Evolutionary conservation across 2,113 vertebrate species (phyloP).

Genomic region (Seriola rivoliana): DNA sequence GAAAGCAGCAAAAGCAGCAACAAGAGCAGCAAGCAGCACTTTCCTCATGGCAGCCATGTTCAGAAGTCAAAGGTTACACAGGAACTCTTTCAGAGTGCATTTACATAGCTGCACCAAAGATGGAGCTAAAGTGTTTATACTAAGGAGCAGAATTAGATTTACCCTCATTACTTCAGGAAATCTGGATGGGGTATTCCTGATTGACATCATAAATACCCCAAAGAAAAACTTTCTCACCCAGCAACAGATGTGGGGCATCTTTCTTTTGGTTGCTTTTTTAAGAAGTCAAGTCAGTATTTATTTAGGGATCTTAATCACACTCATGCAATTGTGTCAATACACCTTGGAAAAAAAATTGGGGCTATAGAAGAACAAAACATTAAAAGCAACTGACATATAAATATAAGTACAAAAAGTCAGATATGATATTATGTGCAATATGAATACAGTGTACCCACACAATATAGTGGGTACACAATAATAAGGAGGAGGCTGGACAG

Average conservation of each 20-base stretch:
- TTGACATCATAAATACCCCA: not conserved
- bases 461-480: not conserved
- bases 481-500: not conserved
- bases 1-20: slow-evolving; percentile 48
- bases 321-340: no score
- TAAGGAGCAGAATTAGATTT: not conserved
- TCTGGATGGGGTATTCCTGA: not conserved
- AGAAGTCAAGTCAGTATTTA: not conserved
- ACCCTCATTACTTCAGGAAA: not conserved
- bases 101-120: slow-evolving; percentile 5
- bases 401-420: no score
- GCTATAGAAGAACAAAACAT: no score
- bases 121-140: not conserved
- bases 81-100: not conserved
- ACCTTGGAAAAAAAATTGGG: no score
- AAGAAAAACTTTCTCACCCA: not conserved
- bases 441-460: no score
- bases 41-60: slow-evolving; percentile 57
- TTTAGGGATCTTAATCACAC: not conserved
- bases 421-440: no score
- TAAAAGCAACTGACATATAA: no score
- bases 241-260: not conserved
- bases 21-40: slow-evolving; percentile 27
- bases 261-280: not conserved
- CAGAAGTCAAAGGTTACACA: not conserved